Percentiles rank a stretch among this genome's conserved stretches.
These are phyloP conservation scores for Nephrotoma flavescens DNA, from an alignment of 2,888 invertebrate genomes.

Conservation along the genomic window DNA sequence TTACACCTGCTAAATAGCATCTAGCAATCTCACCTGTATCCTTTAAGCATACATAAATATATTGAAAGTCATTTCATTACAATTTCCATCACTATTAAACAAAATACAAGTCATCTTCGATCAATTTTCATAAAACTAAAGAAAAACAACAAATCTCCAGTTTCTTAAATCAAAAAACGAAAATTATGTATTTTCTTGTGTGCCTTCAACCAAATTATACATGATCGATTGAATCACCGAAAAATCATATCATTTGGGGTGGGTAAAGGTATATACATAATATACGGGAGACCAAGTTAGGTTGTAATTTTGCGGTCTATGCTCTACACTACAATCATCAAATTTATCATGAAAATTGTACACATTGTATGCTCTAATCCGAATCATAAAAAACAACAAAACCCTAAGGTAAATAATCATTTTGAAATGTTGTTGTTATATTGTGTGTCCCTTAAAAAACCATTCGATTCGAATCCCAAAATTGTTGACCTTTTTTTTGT, in stretches of 20 bases:
- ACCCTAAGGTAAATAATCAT: background rate
- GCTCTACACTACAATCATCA: background rate
- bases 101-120: background rate
- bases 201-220: background rate
- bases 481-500: background rate
- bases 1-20: no score
- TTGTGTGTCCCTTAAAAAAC: background rate
- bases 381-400: background rate
- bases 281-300: background rate
- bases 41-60: no score
- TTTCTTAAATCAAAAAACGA: background rate
- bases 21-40: no score
- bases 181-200: background rate
- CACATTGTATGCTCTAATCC: background rate
- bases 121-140: background rate
- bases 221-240: background rate
- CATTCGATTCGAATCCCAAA: background rate
- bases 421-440: background rate
- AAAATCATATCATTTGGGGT: background rate
- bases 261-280: no score
- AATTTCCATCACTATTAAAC: no score
- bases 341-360: background rate
- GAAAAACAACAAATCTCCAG: background rate
- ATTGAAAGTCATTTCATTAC: no score
- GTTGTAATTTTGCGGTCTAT: background rate